phyloP scores from a whole-genome alignment of 2,113 vertebrate species.

The Brienomyrus longianalis region DNA sequence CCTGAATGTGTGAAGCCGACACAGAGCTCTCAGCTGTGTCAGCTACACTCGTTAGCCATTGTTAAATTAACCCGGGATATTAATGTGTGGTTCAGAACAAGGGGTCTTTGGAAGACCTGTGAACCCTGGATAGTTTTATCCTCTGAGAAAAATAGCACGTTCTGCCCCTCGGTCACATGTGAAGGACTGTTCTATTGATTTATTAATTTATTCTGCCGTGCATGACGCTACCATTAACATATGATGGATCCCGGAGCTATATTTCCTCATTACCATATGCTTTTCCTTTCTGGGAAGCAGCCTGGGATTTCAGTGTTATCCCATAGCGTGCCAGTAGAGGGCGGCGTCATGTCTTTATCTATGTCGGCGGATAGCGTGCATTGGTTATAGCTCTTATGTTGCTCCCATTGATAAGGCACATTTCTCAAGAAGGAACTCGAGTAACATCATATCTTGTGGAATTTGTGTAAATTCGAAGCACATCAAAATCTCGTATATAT shows the following conservation, averaged over 20 bases:
- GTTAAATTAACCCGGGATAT: constrained; percentile 36
- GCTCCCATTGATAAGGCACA: background rate
- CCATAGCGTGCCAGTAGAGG: constrained; percentile 22
- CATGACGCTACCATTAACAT: constrained; percentile 65
- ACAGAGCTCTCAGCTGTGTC: constrained; percentile 48
- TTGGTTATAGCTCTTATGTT: background rate
- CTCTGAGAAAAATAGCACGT: background rate
- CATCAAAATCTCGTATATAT: background rate
- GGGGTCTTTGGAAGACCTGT: background rate
- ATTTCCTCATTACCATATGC: constrained; percentile 61
- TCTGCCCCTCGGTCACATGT: constrained; percentile 6
- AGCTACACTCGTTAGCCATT: constrained; percentile 38
- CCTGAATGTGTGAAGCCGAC: constrained; percentile 29
- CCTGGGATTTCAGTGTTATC: constrained; percentile 30
- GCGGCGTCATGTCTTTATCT: constrained; percentile 6
- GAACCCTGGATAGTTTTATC: background rate
- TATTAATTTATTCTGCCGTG: constrained; percentile 67
- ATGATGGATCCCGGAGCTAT: constrained; percentile 63
- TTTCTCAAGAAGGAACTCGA: background rate
- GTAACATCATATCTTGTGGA: background rate
- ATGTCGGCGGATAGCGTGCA: background rate
- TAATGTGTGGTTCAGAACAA: constrained; percentile 33
- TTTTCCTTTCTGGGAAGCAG: constrained; percentile 48
- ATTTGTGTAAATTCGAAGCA: background rate
- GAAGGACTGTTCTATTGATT: constrained; percentile 21